Conservation (phyloP, 2,888 invertebrate genomes). For the Entomobrya proxima region DNA sequence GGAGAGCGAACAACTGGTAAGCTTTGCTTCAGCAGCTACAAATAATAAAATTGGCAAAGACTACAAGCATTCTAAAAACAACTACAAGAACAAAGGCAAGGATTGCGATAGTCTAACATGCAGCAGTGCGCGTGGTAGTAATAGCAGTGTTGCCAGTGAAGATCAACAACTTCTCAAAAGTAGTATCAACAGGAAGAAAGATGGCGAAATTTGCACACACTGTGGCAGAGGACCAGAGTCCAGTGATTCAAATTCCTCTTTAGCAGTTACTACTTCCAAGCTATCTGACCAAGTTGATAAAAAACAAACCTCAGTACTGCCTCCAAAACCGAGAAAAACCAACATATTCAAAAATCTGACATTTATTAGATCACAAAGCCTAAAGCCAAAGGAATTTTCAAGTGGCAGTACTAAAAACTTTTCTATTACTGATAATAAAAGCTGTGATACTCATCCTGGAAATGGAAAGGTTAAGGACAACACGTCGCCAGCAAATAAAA, state of each 20-base stretch:
- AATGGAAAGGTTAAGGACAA: slow-evolving; percentile 38
- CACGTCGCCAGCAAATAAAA: slow-evolving; percentile 20
- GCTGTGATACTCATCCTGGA: not conserved
- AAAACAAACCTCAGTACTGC: not conserved
- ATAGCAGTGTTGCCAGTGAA: slow-evolving; percentile 30
- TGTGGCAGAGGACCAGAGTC: slow-evolving; percentile 58
- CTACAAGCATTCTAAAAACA: slow-evolving; percentile 31
- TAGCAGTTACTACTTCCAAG: not conserved
- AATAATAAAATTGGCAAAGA: slow-evolving; percentile 5
- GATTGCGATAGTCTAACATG: not conserved
- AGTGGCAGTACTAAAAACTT: not conserved
- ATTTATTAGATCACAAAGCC: slow-evolving; percentile 17
- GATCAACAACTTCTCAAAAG: slow-evolving; percentile 14
- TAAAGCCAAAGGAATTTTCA: slow-evolving; percentile 37
- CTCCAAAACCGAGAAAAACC: slow-evolving; percentile 44
- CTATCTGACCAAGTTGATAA: not conserved
- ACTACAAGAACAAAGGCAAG: slow-evolving; percentile 26
- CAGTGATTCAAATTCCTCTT: not conserved
- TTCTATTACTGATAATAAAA: not conserved
- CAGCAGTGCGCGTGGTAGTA: slow-evolving; percentile 37
- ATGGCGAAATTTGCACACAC: slow-evolving; percentile 49
- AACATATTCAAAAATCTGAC: slow-evolving; percentile 53
- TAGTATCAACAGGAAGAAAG: slow-evolving; percentile 29
- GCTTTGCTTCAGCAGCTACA: slow-evolving; percentile 38
- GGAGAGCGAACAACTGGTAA: slow-evolving; percentile 59